Evolutionary conservation across 2,797 vertebrate species (phyloP), one percentile per base, ranked within the genome.

Genomic region (Sebastes taczanowskii): DNA sequence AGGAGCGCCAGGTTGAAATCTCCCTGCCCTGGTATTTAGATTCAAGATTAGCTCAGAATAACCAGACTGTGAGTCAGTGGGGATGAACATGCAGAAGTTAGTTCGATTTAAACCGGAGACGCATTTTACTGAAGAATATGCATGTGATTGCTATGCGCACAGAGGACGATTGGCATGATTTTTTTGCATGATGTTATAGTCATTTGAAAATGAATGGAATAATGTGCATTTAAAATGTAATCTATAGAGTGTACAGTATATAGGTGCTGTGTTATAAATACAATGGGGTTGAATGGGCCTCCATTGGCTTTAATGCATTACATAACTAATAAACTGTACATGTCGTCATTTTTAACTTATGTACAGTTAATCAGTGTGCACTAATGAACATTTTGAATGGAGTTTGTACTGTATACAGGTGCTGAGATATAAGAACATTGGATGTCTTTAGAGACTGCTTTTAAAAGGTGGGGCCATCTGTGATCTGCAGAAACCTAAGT

Each of bases 1-100:
- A 85, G 79, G 71, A 77, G 88, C 8, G 78, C 80, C 88, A 83
- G 81, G 74, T 71, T 75, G 25, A 84, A 88, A 84, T 83, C 83
- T 78, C 82, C 71, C 71, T 66, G 61, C 83, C 20, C 74, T 82
- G 82, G 55, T 70, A 56, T 82, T 88, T 80, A 82, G 75, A 82
- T 85, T 83, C n/a, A 59, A 83, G 68, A 85, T 88, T 77, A 80
- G 74, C 69, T 88, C 60, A 49, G 27, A 84, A 82, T 73, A 82
- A 74, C 69, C 49, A 79, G 66, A 77, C 22, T 68, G 14, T 70
- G 65, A 83, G 81, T 84, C 27, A 63, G 78, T 2, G 14, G 46
- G 56, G 66, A 67, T 22, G 73, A 74, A 65, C 52, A 42, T 68
- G 38, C 27, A 53, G 63, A 52, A 56, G 27, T 56, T 27, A 56